Evolutionary conservation across 2,888 invertebrate genomes (phyloP), one percentile per base, ranked within the genome.

Genomic region (Eupithecia abbreviata): DNA sequence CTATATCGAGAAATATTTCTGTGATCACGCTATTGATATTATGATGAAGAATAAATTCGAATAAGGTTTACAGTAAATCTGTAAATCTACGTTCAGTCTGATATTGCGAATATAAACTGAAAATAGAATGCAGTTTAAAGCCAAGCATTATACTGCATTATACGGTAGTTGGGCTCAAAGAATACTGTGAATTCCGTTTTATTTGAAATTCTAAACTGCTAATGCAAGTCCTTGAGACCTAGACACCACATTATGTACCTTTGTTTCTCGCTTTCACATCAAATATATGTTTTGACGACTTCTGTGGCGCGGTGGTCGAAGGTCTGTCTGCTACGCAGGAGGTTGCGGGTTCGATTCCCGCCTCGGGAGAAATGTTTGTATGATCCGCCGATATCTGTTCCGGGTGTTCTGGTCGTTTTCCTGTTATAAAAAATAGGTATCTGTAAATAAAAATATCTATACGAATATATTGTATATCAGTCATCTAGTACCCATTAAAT

Each of bases 131-230:
- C 65, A 42, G 55, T 66, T 76, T 51, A 70, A 45, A 42, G 49
- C 51, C 13, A 51, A 65, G 18, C 65, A 73, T 73, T 76, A n/a
- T n/a, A 76, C 73, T 51, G 66, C 51, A 55, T 76, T 76, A 67
- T 47, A 67, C 73, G 71, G 71, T 73, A 12, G 73, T 73, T 73
- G 62, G 45, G n/a, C 71, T 67, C 67, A 73, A 76, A 68, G 49
- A 76, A 71, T 70, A 66, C 43, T 55, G 43, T 15, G 66, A 3
- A 43, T 67, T 67, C 66, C 43, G n/a, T 67, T 67, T 58, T 58
- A 58, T 58, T 71, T 55, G 51, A 71, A 55, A 55, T 67, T 43
- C 43, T 67, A 67, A 67, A 67, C 43, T 15, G 67, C 41, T 10
- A 43, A n/a, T 67, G 7, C 67, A 15, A 3, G 43, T 66, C 6